Conservation (phyloP, 2,797 vertebrate species). For the Clarias platycephalus region DNA sequence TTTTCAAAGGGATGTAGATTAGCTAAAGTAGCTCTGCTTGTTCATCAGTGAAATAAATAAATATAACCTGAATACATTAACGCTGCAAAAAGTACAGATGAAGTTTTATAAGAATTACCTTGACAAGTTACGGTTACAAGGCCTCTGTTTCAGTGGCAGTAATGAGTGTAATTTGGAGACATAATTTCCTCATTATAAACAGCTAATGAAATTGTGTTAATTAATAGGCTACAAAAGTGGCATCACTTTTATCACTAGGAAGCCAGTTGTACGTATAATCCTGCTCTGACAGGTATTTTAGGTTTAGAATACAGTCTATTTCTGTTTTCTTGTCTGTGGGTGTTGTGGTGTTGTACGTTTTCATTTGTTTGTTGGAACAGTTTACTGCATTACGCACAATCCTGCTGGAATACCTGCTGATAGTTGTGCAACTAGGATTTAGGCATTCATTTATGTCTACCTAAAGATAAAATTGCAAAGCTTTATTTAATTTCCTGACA, state of each 20-base stretch:
- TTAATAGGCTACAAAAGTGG: conserved; percentile 18
- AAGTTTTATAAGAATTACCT: conserved; percentile 1
- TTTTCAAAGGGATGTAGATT: neutral
- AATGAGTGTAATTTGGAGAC: conserved; percentile 2
- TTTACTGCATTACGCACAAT: neutral
- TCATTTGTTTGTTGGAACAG: neutral
- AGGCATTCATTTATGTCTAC: neutral
- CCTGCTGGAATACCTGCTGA: neutral
- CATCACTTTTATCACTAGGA: neutral
- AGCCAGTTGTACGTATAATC: conserved; percentile 5
- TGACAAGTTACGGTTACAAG: neutral
- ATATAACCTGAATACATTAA: neutral
- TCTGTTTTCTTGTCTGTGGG: neutral
- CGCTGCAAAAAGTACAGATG: neutral
- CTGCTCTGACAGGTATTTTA: neutral
- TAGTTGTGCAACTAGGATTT: neutral
- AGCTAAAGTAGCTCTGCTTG: neutral
- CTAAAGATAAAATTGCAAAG: neutral
- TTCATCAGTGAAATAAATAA: neutral
- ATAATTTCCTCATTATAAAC: conserved; percentile 9
- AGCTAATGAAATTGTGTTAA: conserved; percentile 1
- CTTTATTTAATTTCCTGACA: neutral
- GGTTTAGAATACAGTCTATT: neutral
- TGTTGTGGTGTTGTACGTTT: neutral
- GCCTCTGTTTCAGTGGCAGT: neutral